These are phyloP conservation scores for Acipenser ruthenus DNA, from an alignment of 2,797 vertebrate genomes.

Conservation along the genomic window DNA sequence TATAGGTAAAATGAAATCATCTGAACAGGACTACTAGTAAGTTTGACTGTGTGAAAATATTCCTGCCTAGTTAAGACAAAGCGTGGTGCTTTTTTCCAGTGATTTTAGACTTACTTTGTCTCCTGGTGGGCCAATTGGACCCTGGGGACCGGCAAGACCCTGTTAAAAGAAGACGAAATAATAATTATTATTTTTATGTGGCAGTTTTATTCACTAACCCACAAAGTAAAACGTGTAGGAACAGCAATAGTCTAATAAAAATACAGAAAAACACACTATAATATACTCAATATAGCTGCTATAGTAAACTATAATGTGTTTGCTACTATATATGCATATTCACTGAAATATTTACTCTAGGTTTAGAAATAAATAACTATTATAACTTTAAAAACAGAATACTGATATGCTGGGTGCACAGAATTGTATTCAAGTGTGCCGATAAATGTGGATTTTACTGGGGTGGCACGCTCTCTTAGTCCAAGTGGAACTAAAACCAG, in stretches of 20 bases:
- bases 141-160: conserved; percentile 94
- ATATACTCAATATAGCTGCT: conserved; percentile 7
- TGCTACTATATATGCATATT: conserved; percentile 23
- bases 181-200: neutral
- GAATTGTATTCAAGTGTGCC: no score
- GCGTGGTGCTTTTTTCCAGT: neutral
- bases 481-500: no score
- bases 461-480: no score
- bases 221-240: conserved; percentile 7
- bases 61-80: no score
- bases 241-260: conserved; percentile 5
- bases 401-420: no score
- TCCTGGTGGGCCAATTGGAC: conserved; percentile 86
- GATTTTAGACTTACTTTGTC: conserved; percentile 71
- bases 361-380: neutral
- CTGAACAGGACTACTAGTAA: no score
- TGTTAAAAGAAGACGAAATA: conserved; percentile 32
- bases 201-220: conserved; percentile 8
- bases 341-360: conserved; percentile 9
- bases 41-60: no score
- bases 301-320: conserved; percentile 23
- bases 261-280: neutral
- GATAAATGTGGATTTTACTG: no score
- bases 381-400: no score
- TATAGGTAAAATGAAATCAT: no score